These are phyloP conservation scores for Lasioglossum malachurum DNA, from an alignment of 2,888 invertebrate species.

Conservation along the genomic window DNA sequence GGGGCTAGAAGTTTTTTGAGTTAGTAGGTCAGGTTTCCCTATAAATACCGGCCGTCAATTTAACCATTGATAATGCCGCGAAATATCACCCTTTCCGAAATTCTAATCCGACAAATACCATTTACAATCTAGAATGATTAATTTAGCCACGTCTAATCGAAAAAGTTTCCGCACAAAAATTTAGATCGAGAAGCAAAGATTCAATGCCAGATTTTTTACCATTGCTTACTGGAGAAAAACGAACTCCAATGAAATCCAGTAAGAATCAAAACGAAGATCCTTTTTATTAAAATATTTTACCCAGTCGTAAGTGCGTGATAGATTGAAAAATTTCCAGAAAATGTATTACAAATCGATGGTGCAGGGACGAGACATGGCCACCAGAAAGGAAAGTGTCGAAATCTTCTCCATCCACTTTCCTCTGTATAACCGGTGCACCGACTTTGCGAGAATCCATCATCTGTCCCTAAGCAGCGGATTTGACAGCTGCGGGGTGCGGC, in stretches of 20 bases:
- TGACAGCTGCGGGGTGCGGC: slow-evolving; percentile 67
- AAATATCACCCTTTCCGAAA: neutral
- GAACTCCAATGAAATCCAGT: neutral
- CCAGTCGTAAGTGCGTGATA: neutral
- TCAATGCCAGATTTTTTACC: neutral
- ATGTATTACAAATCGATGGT: slow-evolving; percentile 12
- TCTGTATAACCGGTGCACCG: slow-evolving; percentile 37
- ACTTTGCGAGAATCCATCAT: slow-evolving; percentile 64
- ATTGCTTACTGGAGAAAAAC: neutral
- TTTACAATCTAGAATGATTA: neutral
- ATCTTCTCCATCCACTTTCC: slow-evolving; percentile 30
- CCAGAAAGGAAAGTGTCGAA: slow-evolving; percentile 26
- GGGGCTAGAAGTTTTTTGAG: neutral
- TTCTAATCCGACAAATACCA: neutral
- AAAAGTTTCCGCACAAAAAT: neutral
- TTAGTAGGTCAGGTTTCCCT: slow-evolving; percentile 2
- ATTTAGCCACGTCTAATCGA: neutral
- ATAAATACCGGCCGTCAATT: neutral
- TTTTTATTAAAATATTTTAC: neutral
- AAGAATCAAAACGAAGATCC: neutral
- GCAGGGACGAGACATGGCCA: slow-evolving; percentile 17
- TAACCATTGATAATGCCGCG: neutral
- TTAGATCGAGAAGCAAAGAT: neutral
- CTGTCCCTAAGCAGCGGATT: slow-evolving; percentile 42
- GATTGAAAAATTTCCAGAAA: neutral